A percentile compares a stretch with the other conserved stretches of the same genome.
These are phyloP conservation scores for Labeo rohita DNA, from an alignment of 2,113 vertebrate genomes.

Conservation along the genomic window DNA sequence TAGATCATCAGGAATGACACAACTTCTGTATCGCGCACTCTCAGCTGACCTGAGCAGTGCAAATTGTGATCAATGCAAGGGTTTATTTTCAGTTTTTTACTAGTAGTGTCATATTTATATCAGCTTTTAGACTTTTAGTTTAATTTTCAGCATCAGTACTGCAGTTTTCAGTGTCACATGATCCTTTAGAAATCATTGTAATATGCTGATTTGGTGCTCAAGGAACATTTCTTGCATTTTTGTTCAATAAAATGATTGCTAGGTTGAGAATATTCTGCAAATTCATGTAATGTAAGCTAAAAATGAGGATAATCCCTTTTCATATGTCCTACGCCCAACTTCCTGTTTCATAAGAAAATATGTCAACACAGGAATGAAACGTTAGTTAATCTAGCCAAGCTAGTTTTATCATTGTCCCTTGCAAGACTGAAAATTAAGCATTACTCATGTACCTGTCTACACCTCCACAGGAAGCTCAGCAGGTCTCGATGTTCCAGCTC, in stretches of 20 bases:
- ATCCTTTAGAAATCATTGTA: neutral
- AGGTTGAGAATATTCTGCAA: too few species aligned
- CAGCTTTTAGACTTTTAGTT: neutral
- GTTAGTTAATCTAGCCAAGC: neutral
- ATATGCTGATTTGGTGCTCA: neutral
- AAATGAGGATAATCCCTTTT: neutral
- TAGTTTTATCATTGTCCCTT: neutral
- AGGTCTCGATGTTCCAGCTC: conserved; percentile 76
- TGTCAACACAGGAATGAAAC: neutral
- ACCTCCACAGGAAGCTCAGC: conserved; percentile 77
- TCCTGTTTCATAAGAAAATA: neutral
- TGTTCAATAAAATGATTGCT: neutral
- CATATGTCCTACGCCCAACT: neutral
- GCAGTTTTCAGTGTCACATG: neutral
- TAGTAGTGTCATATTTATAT: neutral
- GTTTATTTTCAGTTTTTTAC: neutral
- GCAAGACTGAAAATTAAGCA: neutral
- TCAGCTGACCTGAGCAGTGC: neutral
- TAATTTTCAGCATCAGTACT: neutral
- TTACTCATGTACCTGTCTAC: conserved; percentile 66
- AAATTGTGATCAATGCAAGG: neutral
- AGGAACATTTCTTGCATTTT: neutral
- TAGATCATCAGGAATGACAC: neutral
- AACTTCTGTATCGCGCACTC: neutral
- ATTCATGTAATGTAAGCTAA: neutral